Evolutionary conservation across 2,888 invertebrate genomes (phyloP).

Genomic region (Dicranocentrus wangi): DNA sequence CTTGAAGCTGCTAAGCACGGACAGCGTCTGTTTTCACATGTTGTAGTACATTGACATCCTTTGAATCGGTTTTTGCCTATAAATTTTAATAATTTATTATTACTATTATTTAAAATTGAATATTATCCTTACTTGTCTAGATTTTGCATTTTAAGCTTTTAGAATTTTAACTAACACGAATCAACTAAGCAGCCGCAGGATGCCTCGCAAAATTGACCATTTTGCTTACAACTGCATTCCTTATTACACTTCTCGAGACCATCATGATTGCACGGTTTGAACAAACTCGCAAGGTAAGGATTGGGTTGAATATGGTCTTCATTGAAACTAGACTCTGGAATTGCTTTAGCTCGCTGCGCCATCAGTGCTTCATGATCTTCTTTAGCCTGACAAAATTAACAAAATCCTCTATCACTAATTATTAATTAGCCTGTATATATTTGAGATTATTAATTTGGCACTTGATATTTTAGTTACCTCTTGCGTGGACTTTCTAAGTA

Average conservation of each 20-base stretch:
- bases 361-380: too few species aligned
- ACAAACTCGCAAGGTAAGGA: too few species aligned
- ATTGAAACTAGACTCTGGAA: too few species aligned
- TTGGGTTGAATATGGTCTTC: too few species aligned
- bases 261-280: neutral
- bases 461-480: too few species aligned
- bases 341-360: too few species aligned
- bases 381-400: too few species aligned
- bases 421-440: too few species aligned
- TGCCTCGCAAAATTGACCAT: neutral
- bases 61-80: conserved; percentile 30
- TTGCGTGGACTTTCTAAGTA: too few species aligned
- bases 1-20: conserved; percentile 39
- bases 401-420: too few species aligned
- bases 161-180: conserved; percentile 38
- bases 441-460: too few species aligned
- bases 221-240: neutral
- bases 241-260: neutral
- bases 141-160: neutral
- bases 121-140: neutral
- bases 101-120: neutral
- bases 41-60: conserved; percentile 40
- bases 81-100: neutral
- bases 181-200: conserved; percentile 2
- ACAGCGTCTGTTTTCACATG: conserved; percentile 24